Conservation (phyloP, 2,888 invertebrate genomes). For the Polietes domitor region DNA sequence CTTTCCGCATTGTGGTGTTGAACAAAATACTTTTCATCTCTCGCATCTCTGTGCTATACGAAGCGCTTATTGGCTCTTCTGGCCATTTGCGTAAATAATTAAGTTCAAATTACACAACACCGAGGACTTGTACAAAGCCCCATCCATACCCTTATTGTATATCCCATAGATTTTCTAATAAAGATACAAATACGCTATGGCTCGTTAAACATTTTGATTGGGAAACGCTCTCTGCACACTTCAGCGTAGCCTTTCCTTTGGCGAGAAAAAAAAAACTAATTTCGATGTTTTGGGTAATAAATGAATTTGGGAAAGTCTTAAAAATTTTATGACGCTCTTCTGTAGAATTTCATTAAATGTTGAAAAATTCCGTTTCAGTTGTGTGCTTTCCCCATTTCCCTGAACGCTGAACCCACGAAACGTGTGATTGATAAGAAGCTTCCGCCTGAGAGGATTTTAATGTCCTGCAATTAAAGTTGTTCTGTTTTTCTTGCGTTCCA, state of each 20-base stretch:
- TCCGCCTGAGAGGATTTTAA: constrained; percentile 40
- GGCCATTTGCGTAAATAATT: no score
- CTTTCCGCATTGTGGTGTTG: no score
- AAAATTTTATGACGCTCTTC: constrained; percentile 8
- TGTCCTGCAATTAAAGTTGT: constrained; percentile 56
- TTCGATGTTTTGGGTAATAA: not conserved
- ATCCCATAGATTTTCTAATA: no score
- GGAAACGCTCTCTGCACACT: not conserved
- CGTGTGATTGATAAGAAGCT: constrained; percentile 41
- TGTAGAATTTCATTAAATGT: not conserved
- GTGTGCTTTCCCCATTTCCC: not conserved
- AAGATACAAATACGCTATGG: not conserved
- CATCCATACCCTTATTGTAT: no score
- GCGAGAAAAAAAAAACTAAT: not conserved
- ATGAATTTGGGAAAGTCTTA: not conserved
- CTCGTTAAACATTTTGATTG: constrained; percentile 2
- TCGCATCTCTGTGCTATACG: no score
- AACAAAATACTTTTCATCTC: no score
- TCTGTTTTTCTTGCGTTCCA: constrained; percentile 1
- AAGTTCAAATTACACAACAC: no score
- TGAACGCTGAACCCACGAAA: not conserved
- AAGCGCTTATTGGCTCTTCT: no score
- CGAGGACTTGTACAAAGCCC: no score
- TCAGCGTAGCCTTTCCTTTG: not conserved
- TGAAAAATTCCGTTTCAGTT: not conserved